Evolutionary conservation across 2,113 vertebrate genomes (phyloP), one percentile per base, ranked within the genome.

Genomic region (Gallinago jamesoni): DNA sequence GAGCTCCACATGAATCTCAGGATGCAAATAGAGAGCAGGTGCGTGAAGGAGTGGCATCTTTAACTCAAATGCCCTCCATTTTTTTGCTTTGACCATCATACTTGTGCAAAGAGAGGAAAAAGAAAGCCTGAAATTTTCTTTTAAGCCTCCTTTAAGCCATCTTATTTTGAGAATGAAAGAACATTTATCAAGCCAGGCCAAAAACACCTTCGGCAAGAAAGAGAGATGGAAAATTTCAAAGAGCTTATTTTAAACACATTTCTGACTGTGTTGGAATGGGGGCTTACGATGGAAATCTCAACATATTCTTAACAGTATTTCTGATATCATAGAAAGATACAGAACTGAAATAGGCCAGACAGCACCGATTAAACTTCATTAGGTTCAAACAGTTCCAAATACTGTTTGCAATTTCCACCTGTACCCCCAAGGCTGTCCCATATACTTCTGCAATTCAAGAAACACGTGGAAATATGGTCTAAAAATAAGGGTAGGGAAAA

Each of bases 221-320:
- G 22, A 41, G 67, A 93, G 89, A 83, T 85, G 84, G 84, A 91
- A 96, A 73, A 50, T 94, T 72, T 84, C 43, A 19, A 27, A 62
- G 84, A 50, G 24, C 78, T 94, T 91, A 89, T 93, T 95, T 93
- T 95, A 91, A 95, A 93, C 84, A 82, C 70, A 82, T 94, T 95
- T 94, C 69, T 28, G 69, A 73, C 52, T 66, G 25, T 0, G 0
- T 23, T 69, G 80, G 63, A 94, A 89, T 0, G 1, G 59, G 81
- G 25, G 45, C 47, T 90, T 91, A 35, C 0, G 7, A 66, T 50
- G 53, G 56, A 73, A 91, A 14, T 69, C 62, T 89, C 86, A 85
- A 73, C 66, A n/a, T 52, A 79, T 9, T 81, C 39, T 35, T 75
- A 72, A 60, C 6, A 45, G 53, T 41, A 55, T 86, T 93, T 84